Evolutionary conservation across 2,797 vertebrate genomes (phyloP).

Genomic region (Phylloscopus collybita): DNA sequence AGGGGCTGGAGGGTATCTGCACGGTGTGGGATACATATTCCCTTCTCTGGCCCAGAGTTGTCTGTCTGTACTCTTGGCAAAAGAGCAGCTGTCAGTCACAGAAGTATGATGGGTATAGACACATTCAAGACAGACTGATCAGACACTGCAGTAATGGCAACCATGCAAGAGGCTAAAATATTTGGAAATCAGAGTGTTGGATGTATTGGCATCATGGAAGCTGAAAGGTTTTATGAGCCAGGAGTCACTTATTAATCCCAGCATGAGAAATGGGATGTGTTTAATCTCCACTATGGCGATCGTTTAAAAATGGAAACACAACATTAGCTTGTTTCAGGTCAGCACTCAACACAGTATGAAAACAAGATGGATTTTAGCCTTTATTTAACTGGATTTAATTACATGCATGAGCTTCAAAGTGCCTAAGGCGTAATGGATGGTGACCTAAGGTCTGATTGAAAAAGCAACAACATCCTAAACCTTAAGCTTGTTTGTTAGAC

Average conservation of each 20-base stretch:
- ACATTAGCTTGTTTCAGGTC: not conserved
- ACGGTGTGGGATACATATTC: fast-evolving
- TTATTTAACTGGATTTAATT: constrained; percentile 44
- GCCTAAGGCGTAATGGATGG: not conserved
- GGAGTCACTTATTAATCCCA: not conserved
- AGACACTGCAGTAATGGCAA: not conserved
- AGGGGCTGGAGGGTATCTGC: not conserved
- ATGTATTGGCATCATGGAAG: not conserved
- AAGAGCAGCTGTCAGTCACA: not conserved
- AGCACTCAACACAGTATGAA: not conserved
- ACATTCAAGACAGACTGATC: not conserved
- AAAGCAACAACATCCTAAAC: constrained; percentile 8
- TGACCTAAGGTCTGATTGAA: constrained; percentile 11
- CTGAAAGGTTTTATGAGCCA: not conserved
- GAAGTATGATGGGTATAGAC: not conserved
- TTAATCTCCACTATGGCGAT: not conserved
- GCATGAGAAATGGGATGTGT: not conserved
- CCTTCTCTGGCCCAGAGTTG: not conserved
- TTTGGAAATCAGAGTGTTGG: not conserved
- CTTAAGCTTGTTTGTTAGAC: constrained; percentile 21
- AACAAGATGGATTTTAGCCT: constrained; percentile 14
- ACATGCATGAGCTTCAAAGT: constrained; percentile 7
- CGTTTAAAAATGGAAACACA: not conserved
- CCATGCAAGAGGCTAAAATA: not conserved
- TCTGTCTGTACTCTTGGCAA: not conserved